Evolutionary conservation across 2,797 vertebrate genomes (phyloP).

Genomic region (Sebastes taczanowskii): DNA sequence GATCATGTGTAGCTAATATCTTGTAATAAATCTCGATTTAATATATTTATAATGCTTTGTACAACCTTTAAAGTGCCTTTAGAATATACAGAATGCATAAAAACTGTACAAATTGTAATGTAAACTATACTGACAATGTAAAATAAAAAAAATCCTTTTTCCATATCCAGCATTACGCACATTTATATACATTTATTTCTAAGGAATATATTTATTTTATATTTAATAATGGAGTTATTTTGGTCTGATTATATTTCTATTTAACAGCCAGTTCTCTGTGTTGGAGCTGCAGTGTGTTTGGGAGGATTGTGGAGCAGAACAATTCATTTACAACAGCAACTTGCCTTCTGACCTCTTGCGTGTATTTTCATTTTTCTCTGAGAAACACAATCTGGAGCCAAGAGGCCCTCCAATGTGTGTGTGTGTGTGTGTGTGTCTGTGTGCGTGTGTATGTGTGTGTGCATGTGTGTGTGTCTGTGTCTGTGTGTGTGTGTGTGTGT

Average conservation of each 20-base stretch:
- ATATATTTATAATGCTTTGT: conserved; percentile 83
- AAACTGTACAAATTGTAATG: conserved; percentile 72
- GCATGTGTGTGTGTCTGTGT: not conserved
- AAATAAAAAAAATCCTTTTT: conserved; percentile 48
- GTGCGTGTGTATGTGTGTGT: not conserved
- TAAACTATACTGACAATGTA: conserved; percentile 57
- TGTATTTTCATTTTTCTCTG: conserved; percentile 78
- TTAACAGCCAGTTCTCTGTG: not conserved
- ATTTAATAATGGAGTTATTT: not conserved
- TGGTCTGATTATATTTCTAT: not conserved
- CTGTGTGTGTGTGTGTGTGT: not conserved
- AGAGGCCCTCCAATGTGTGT: not conserved
- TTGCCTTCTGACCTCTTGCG: conserved; percentile 58
- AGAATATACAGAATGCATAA: conserved; percentile 47
- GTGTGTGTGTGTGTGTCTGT: not conserved
- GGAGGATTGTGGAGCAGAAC: not conserved
- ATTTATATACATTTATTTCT: not conserved
- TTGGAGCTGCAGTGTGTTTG: no score
- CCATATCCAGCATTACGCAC: conserved; percentile 8
- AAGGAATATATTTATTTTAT: not conserved
- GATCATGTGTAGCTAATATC: conserved; percentile 76
- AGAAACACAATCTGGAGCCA: conserved; percentile 87
- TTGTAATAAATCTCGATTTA: conserved; percentile 90
- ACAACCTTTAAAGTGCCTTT: conserved; percentile 78
- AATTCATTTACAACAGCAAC: not conserved